A percentile compares a stretch with the other conserved stretches of the same genome.
Evolutionary conservation across 1,140 invertebrate species (phyloP).

Genomic region (Capitella teleta): DNA sequence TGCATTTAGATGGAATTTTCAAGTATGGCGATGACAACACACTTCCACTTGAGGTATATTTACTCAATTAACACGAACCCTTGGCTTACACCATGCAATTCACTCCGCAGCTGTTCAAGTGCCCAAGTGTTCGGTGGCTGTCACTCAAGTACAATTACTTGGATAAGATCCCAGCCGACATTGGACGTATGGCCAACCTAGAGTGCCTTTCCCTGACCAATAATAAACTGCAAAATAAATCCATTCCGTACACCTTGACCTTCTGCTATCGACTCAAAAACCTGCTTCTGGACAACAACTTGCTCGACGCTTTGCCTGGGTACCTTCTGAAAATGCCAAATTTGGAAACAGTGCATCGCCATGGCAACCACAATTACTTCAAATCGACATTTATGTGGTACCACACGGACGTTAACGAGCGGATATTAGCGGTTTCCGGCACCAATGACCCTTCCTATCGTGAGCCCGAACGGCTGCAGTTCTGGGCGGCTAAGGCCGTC

Average conservation of each 20-base stretch:
- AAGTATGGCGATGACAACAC: constrained; percentile 39
- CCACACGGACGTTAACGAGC: constrained; percentile 44
- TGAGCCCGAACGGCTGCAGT: constrained; percentile 29
- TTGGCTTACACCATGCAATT: no score
- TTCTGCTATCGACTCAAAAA: constrained; percentile 40
- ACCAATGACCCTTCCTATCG: constrained; percentile 11
- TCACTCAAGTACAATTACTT: constrained; percentile 46
- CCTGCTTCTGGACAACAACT: constrained; percentile 44
- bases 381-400: constrained; percentile 50
- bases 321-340: constrained; percentile 41
- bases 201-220: constrained; percentile 45
- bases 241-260: constrained; percentile 44
- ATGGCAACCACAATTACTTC: constrained; percentile 49
- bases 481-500: constrained; percentile 37
- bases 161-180: constrained; percentile 40
- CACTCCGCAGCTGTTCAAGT: constrained; percentile 41
- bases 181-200: constrained; percentile 41
- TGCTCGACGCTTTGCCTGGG: constrained; percentile 46
- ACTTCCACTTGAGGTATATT: constrained; percentile 36
- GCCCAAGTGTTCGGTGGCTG: constrained; percentile 37
- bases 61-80: not conserved
- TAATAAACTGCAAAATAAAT: constrained; percentile 43
- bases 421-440: constrained; percentile 29
- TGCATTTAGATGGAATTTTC: constrained; percentile 41
- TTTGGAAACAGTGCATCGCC: constrained; percentile 44